phyloP scores from a whole-genome alignment of 2,797 vertebrate species.

The Thalassophryne amazonica region DNA sequence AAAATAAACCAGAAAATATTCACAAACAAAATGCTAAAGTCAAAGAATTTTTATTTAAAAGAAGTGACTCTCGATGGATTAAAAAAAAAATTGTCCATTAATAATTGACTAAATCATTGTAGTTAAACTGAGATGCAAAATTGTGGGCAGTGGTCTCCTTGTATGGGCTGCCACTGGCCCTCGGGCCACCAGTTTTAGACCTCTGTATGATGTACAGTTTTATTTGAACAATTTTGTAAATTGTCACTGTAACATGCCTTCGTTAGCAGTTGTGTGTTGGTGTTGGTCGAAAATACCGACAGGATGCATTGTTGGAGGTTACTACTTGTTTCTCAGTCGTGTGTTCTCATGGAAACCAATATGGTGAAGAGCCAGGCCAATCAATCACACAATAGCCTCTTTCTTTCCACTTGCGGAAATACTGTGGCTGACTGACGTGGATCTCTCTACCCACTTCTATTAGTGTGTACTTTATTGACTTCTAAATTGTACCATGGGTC shows the following conservation, averaged over 20 bases:
- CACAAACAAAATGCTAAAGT: no score
- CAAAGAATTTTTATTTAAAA: no score
- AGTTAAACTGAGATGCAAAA: no score
- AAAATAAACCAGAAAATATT: no score
- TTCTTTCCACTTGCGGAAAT: conserved; percentile 23
- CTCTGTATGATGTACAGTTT: no score
- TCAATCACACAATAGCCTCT: conserved; percentile 43
- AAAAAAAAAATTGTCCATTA: no score
- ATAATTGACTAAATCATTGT: no score
- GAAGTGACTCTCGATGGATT: no score
- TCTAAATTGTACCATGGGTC: not conserved
- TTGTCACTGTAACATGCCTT: not conserved
- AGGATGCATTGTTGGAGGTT: conserved; percentile 39
- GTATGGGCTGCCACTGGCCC: no score
- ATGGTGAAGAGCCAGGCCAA: conserved; percentile 16
- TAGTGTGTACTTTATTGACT: not conserved
- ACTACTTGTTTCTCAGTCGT: conserved; percentile 49
- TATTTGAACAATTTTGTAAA: no score
- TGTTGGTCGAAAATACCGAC: conserved; percentile 10
- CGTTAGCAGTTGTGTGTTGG: conserved; percentile 23
- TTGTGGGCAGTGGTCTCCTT: no score
- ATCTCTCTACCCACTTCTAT: conserved; percentile 1
- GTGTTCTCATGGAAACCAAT: conserved; percentile 67
- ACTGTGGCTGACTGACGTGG: not conserved
- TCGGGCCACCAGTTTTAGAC: no score